These are phyloP conservation scores for Bubo bubo DNA, from an alignment of 2,113 vertebrate genomes.

Conservation along the genomic window DNA sequence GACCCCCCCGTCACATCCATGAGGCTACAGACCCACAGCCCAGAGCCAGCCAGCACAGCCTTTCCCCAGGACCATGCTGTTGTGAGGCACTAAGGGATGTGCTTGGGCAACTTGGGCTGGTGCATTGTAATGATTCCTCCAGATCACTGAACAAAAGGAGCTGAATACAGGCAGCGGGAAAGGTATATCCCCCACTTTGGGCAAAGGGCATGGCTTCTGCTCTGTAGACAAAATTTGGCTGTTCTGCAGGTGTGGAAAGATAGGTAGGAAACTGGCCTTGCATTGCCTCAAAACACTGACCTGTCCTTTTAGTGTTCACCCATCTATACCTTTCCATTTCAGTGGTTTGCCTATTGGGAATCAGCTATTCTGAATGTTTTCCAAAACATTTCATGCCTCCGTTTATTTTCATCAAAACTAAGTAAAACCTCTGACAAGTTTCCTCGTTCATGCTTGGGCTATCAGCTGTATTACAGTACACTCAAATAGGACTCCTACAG, in stretches of 20 bases:
- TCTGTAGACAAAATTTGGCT: background rate
- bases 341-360: background rate
- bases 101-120: background rate
- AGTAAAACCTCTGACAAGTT: background rate
- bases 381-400: background rate
- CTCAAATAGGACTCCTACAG: background rate
- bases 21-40: background rate
- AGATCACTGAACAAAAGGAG: background rate
- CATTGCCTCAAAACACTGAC: background rate
- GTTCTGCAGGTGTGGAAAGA: background rate
- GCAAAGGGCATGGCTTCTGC: background rate
- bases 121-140: accelerated
- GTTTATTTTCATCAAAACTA: background rate
- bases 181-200: accelerated
- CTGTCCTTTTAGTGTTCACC: background rate
- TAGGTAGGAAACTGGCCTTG: background rate
- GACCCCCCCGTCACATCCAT: accelerated
- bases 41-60: accelerated
- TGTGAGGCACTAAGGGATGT: background rate
- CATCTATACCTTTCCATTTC: background rate
- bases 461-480: background rate
- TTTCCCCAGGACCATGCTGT: accelerated
- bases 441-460: background rate
- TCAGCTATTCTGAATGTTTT: background rate
- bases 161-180: background rate